These are phyloP conservation scores for Pseudanteris insignis DNA, from an alignment of 2,888 invertebrate species.

Conservation along the genomic window DNA sequence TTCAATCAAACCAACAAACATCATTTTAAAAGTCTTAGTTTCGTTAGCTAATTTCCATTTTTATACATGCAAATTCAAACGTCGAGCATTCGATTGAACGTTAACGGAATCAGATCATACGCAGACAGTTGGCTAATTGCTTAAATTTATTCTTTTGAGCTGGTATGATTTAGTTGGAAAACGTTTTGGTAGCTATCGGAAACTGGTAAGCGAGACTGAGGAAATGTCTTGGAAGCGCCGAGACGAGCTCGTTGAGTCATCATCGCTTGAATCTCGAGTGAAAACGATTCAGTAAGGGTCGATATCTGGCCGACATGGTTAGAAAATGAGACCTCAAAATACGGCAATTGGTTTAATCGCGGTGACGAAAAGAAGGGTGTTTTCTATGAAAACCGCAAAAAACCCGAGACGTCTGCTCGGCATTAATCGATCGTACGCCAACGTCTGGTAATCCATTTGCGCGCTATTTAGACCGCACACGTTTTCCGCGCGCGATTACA, in stretches of 20 bases:
- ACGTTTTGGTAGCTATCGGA: constrained; percentile 13
- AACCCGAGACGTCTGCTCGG: constrained; percentile 16
- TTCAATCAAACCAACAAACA: too few relatives aligned
- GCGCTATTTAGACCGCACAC: constrained; percentile 11
- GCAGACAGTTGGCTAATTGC: too few relatives aligned
- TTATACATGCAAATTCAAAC: background rate
- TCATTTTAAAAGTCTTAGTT: too few relatives aligned
- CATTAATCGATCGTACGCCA: constrained; percentile 28
- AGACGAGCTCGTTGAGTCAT: constrained; percentile 38
- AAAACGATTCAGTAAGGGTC: constrained; percentile 31
- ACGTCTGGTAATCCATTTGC: constrained; percentile 17
- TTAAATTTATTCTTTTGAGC: too few relatives aligned
- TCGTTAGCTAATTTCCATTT: background rate
- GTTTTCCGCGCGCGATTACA: constrained; percentile 10
- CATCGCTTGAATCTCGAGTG: constrained; percentile 39
- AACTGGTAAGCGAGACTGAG: background rate
- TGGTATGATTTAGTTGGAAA: background rate
- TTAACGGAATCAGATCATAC: background rate
- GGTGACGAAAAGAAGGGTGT: constrained; percentile 20
- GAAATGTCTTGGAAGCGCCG: background rate
- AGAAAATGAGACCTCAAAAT: constrained; percentile 41
- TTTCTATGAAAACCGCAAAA: constrained; percentile 33
- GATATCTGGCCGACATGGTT: constrained; percentile 39
- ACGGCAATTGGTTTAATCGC: constrained; percentile 33
- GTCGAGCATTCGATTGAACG: background rate